A percentile compares a stretch with the other conserved stretches of the same genome.
Evolutionary conservation across 2,113 vertebrate species (phyloP).

Genomic region (Xiphias gladius): DNA sequence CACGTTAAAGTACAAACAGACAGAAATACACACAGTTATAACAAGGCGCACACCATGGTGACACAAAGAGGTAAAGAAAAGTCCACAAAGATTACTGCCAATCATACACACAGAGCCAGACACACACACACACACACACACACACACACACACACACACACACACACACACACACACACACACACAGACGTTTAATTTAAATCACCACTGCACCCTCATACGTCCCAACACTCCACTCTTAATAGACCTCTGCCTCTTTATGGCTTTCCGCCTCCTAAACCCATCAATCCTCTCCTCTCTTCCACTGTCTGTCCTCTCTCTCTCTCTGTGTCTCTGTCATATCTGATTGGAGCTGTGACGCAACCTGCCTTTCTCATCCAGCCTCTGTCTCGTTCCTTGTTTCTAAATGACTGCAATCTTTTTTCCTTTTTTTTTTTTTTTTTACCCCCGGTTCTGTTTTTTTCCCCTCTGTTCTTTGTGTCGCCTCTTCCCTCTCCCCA

Average conservation of each 20-base stretch:
- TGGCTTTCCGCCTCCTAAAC: constrained; percentile 69
- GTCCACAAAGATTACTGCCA: not conserved
- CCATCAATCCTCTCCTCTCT: constrained; percentile 69
- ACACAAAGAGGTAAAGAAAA: constrained; percentile 4
- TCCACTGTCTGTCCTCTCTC: not conserved
- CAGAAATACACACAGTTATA: constrained; percentile 6
- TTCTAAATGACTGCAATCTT: constrained; percentile 49
- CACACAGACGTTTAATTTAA: constrained; percentile 66
- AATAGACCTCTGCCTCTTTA: constrained; percentile 80
- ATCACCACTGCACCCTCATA: constrained; percentile 59
- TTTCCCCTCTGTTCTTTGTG: constrained; percentile 27
- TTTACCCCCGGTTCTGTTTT: constrained; percentile 34
- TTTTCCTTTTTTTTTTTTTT: constrained; percentile 49
- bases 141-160: constrained; percentile 12
- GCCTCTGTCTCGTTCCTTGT: constrained; percentile 50
- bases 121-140: constrained; percentile 26
- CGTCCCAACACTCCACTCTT: constrained; percentile 72
- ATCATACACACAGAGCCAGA: constrained; percentile 4
- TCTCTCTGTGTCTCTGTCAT: constrained; percentile 36
- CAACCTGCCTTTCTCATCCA: constrained; percentile 54
- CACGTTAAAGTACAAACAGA: constrained; percentile 39
- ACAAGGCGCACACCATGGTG: not conserved
- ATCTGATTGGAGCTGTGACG: constrained; percentile 67
- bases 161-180: constrained; percentile 14
- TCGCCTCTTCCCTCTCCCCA: not conserved